These are phyloP conservation scores for Nomada ruficornis DNA, from an alignment of 2,888 invertebrate genomes.

Conservation along the genomic window DNA sequence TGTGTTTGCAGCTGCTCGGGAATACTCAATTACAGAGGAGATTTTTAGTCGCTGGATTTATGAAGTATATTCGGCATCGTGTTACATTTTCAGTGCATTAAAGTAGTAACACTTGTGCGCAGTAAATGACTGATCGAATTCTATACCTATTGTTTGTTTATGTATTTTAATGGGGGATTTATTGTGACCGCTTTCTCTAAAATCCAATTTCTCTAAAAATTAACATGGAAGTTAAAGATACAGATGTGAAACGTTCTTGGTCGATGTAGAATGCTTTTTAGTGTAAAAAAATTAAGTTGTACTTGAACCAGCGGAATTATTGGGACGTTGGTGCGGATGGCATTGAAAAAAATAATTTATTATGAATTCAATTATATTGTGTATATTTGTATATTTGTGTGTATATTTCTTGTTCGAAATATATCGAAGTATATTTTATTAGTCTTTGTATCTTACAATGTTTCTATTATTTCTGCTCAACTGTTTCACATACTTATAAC, in stretches of 20 bases:
- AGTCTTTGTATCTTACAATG: no score
- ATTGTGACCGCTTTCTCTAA: no score
- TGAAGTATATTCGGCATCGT: conserved; percentile 6
- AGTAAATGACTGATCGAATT: neutral
- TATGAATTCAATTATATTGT: no score
- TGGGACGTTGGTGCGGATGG: no score
- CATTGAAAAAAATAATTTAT: no score
- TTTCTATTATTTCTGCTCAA: neutral
- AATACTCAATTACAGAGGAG: conserved; percentile 57
- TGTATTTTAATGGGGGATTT: neutral
- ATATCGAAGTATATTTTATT: no score
- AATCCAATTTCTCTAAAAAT: no score
- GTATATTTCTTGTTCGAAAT: no score
- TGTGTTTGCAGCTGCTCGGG: conserved; percentile 71
- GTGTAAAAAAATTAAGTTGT: no score
- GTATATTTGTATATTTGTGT: no score
- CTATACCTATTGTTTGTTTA: neutral
- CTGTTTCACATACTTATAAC: neutral
- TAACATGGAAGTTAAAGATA: neutral
- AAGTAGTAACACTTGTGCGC: neutral
- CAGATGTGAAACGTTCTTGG: neutral
- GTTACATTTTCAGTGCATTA: neutral
- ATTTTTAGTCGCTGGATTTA: conserved; percentile 45
- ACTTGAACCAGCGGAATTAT: no score
- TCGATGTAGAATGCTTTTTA: no score